Conservation (phyloP, 2,888 invertebrate genomes). For the Cephus pygmeus region DNA sequence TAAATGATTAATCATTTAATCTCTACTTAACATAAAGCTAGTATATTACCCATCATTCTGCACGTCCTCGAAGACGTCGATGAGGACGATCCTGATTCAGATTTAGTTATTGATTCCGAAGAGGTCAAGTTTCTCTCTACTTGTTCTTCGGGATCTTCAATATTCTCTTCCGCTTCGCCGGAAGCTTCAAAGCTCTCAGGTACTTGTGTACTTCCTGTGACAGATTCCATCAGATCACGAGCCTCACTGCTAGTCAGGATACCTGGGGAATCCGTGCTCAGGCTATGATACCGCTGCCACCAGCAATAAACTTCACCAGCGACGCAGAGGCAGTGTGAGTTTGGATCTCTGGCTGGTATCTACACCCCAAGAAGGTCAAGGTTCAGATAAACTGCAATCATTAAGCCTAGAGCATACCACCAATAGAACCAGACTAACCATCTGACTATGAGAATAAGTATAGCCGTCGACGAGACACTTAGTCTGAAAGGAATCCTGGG, state of each 20-base stretch:
- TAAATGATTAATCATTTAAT: too few relatives aligned
- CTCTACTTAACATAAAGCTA: too few relatives aligned
- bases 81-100: too few relatives aligned
- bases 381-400: too few relatives aligned
- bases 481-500: conserved; percentile 47
- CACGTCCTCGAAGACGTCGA: conserved; percentile 26
- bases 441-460: conserved; percentile 56
- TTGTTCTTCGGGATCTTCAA: conserved; percentile 10
- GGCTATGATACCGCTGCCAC: conserved; percentile 51
- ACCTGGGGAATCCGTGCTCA: conserved; percentile 32
- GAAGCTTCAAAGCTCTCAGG: conserved; percentile 24
- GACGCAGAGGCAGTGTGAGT: conserved; percentile 60
- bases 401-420: too few relatives aligned
- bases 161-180: conserved; percentile 30
- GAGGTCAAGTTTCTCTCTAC: conserved; percentile 29
- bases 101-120: conserved; percentile 33
- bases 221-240: too few relatives aligned
- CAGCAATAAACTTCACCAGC: conserved; percentile 61
- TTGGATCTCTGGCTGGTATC: conserved; percentile 57
- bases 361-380: conserved; percentile 20
- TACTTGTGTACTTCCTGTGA: too few relatives aligned
- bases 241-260: too few relatives aligned
- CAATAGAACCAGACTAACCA: conserved; percentile 37
- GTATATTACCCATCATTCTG: conserved; percentile 46
- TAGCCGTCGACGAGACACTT: conserved; percentile 57